Base-by-base conservation (phyloP, 2,888 invertebrate species). In the Brachyopa scutellaris region DNA sequence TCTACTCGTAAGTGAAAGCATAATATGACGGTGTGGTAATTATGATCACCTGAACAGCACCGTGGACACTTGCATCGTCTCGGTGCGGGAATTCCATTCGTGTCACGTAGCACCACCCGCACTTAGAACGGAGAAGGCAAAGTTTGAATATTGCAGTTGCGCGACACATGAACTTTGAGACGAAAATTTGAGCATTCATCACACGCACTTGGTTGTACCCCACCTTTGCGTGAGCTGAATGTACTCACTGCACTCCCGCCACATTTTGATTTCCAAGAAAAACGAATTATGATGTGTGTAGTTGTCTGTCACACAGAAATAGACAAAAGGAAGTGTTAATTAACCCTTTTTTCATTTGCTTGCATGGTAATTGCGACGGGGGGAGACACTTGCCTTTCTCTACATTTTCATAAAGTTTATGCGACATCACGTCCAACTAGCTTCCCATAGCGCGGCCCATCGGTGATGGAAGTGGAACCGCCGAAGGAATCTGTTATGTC, bases 281-380 rank as follows among this genome's bases (percentile, higher is more conserved):
- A 29, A 31, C n/a, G 53, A 64, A 57, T 69, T 51, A 38, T 64
- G 62, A 69, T 62, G 57, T 64, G 55, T 26, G 51, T 21, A 19
- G 45, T 40, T 31, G 33, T 36, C 31, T 57, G 49, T 1, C n/a
- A n/a, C n/a, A n/a, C n/a, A n/a, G n/a, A 7, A 33, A 36, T 33
- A 31, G 70, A 51, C 57, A 51, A 69, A 80, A 76, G 80, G 80
- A 74, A 76, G 80, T 70, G 80, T 80, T 80, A 80, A 80, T 80
- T 74, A 76, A 64, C 69, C 62, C 62, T 67, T 57, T 40, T 36
- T 36, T 11, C 9, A 6, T 26, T 26, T 23, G n/a, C n/a, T n/a
- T n/a, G n/a, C n/a, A n/a, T n/a, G n/a, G n/a, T n/a, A n/a, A n/a
- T n/a, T n/a, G n/a, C n/a, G n/a, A n/a, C n/a, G n/a, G n/a, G n/a